Base-by-base conservation (phyloP, 2,888 invertebrate genomes). In the Stomorhina lunata region DNA sequence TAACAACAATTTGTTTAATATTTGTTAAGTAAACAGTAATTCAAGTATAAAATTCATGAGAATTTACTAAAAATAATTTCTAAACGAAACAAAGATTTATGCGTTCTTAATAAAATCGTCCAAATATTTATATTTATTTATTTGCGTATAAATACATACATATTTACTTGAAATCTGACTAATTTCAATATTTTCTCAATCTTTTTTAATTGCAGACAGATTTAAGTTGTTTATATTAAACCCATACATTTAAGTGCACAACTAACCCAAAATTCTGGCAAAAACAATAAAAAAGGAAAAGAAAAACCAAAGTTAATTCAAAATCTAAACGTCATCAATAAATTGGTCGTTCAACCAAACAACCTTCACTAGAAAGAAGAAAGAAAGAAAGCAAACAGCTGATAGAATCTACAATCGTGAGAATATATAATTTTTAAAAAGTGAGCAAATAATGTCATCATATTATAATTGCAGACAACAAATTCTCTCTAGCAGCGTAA, bases 171-270 rank as follows among this genome's bases (percentile, higher is more conserved):
- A 53, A 53, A 7, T 50, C 4, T 50, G 12, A 4, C 53, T 27
- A 53, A 53, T 53, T 53, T 53, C 15, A n/a, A 15, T 32, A 5
- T 32, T 12, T n/a, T 32, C 9, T 69, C 5, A n/a, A n/a, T 55
- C 17, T 37, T 50, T 25, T 75, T 43, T 55, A 75, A 65, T 75
- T 75, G 17, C 73, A 75, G 73, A 45, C 59, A 27, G 22, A 50
- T 34, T 34, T n/a, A n/a, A n/a, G n/a, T n/a, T n/a, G n/a, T n/a
- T n/a, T n/a, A n/a, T n/a, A n/a, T n/a, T n/a, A n/a, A n/a, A n/a
- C n/a, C n/a, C n/a, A n/a, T n/a, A n/a, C n/a, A 17, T 20, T n/a
- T 17, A 40, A 7, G 12, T 50, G 22, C 29, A 43, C 43, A 55
- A 48, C 48, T 48, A 22, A 50, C 50, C 61, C 50, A 53, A 22